These are phyloP conservation scores for Mus spretus DNA, from an alignment of 2,797 vertebrate genomes.

Conservation along the genomic window DNA sequence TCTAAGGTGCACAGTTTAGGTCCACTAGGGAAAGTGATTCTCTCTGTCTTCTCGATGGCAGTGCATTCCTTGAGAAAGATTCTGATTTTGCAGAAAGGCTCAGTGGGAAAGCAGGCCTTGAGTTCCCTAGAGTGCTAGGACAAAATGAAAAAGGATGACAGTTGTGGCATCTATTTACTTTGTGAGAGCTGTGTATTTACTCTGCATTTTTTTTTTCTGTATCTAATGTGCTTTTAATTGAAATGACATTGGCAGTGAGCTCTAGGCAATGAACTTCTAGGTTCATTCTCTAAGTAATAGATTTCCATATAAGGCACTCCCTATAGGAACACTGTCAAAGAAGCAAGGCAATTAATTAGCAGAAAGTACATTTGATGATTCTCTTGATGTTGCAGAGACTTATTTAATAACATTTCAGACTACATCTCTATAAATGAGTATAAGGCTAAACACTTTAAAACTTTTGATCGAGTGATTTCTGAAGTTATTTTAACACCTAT, in stretches of 20 bases:
- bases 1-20: background rate
- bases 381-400: background rate
- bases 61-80: background rate
- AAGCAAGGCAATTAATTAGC: background rate
- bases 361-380: background rate
- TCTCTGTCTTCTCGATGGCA: background rate
- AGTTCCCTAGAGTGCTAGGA: background rate
- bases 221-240: background rate
- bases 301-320: background rate
- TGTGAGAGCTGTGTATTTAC: background rate
- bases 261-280: conserved; percentile 46
- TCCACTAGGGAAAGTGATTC: background rate
- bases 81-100: background rate
- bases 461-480: conserved; percentile 22
- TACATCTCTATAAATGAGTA: background rate
- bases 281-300: background rate
- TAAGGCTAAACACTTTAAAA: conserved; percentile 27
- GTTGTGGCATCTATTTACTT: background rate
- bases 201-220: background rate
- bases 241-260: conserved; percentile 4
- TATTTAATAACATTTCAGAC: conserved; percentile 28
- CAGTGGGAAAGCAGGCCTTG: background rate
- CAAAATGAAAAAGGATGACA: background rate
- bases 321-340: background rate
- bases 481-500: background rate